A percentile compares a stretch with the other conserved stretches of the same genome.
Evolutionary conservation across 92 coral and sea anemone genomes (phyloP).

Genomic region (Phymanthus crucifer): DNA sequence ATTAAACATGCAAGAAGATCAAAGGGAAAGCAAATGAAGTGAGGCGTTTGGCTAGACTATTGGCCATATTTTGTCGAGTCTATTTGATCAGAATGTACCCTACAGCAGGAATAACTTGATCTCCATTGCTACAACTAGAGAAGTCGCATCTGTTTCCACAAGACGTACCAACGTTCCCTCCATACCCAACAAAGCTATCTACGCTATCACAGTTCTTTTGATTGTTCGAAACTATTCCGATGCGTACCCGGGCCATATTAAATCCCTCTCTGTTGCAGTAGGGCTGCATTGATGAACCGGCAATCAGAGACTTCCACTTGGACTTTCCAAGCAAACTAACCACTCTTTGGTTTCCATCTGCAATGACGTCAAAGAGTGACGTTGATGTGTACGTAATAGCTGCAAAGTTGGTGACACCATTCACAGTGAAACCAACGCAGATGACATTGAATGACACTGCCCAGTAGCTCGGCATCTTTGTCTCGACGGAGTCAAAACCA

Average conservation of each 20-base stretch:
- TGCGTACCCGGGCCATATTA: not conserved
- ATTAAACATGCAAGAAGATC: too few relatives aligned
- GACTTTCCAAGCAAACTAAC: not conserved
- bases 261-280: conserved; percentile 4
- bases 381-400: not conserved
- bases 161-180: not conserved
- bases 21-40: too few relatives aligned
- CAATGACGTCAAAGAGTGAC: not conserved
- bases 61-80: not conserved
- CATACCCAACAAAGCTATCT: not conserved
- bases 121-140: not conserved
- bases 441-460: not conserved
- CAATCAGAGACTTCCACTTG: conserved; percentile 1
- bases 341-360: not conserved
- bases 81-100: not conserved
- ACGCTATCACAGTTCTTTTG: not conserved
- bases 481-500: not conserved
- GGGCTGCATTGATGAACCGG: conserved; percentile 7
- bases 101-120: not conserved
- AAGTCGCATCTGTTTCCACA: not conserved
- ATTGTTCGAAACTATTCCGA: not conserved
- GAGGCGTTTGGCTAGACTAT: too few relatives aligned
- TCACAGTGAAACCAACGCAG: not conserved
- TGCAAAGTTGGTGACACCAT: conserved; percentile 4
- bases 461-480: conserved; percentile 19